Evolutionary conservation across 2,113 vertebrate species (phyloP).

Genomic region (Scatophagus argus): DNA sequence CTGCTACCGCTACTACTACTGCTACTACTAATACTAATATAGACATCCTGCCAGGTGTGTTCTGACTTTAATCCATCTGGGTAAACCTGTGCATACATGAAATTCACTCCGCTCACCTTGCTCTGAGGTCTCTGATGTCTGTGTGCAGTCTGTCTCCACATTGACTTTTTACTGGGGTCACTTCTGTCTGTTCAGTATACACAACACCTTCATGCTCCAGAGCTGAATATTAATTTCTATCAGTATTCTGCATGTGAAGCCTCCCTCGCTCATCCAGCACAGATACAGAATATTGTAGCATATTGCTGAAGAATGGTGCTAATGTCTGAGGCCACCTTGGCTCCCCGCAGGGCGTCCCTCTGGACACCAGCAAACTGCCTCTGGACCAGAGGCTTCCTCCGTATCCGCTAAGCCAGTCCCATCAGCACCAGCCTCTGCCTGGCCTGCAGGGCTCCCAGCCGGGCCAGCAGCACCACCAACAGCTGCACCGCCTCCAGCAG

Average conservation of each 20-base stretch:
- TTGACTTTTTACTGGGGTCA: too few species aligned
- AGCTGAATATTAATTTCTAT: background rate
- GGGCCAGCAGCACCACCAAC: slow-evolving; percentile 64
- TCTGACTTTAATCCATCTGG: too few species aligned
- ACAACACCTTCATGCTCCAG: too few species aligned
- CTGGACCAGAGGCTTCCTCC: slow-evolving; percentile 89
- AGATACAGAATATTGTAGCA: background rate
- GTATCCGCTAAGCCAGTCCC: slow-evolving; percentile 85
- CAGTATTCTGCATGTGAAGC: background rate
- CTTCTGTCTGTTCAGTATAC: too few species aligned
- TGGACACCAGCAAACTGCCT: slow-evolving; percentile 91
- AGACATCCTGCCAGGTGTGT: too few species aligned
- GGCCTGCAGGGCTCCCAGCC: slow-evolving; percentile 56
- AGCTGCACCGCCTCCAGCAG: slow-evolving; percentile 70
- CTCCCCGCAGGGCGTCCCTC: slow-evolving; percentile 87
- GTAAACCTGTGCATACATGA: too few species aligned
- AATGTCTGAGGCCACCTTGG: background rate
- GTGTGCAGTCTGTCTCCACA: too few species aligned
- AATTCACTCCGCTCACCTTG: too few species aligned
- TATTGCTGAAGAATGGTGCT: background rate
- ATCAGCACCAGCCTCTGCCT: slow-evolving; percentile 73
- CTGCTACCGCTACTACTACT: too few species aligned
- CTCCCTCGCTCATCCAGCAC: background rate
- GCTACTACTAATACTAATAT: too few species aligned
- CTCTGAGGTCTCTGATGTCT: too few species aligned